Evolutionary conservation across 1,140 invertebrate genomes (phyloP), one percentile per base, ranked within the genome.

Genomic region (Caenorhabditis latens): DNA sequence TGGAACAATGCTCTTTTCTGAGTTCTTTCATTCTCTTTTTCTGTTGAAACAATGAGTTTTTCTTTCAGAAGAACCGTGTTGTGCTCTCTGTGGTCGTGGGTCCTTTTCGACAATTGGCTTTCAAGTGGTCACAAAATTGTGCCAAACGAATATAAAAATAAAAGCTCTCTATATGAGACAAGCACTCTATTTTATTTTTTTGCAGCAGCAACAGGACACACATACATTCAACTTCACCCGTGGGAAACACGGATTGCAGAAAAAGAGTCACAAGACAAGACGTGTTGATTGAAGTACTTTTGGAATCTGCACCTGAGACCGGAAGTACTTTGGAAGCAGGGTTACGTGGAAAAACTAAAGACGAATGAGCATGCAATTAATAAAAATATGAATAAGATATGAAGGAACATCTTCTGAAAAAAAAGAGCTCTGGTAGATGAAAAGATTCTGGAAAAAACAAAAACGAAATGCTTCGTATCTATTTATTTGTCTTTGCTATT

Each of bases 171-270:
- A n/a, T 19, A 2, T 43, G 65, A 71, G 40, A 71, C 65, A 46
- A 71, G 65, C 65, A 71, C 65, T 71, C 65, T 71, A 71, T 71
- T 71, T 65, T 65, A 65, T 65, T 40, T 65, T 63, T 46, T 71
- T 71, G 65, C 65, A 71, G 61, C 16, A n/a, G 8, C 16, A 40
- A 40, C 24, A 65, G 1, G 40, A 71, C 19, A 71, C 61, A 7
- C n/a, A 32, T 40, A 43, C 40, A 71, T 4, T 5, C 4, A 8
- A 8, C 61, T 65, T 16, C 40, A 32, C 24, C 32, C 61, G 42
- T 71, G 65, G 65, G 65, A 46, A 71, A 71, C 24, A 42, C 32
- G 32, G 61, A 40, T 65, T 65, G 61, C 61, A 65, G 61, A 65
- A 65, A 32, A 65, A 40, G 61, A 16, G 61, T 65, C 61, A 65